Evolutionary conservation across 2,888 invertebrate species (phyloP).

Genomic region (Nomada hirtipes): DNA sequence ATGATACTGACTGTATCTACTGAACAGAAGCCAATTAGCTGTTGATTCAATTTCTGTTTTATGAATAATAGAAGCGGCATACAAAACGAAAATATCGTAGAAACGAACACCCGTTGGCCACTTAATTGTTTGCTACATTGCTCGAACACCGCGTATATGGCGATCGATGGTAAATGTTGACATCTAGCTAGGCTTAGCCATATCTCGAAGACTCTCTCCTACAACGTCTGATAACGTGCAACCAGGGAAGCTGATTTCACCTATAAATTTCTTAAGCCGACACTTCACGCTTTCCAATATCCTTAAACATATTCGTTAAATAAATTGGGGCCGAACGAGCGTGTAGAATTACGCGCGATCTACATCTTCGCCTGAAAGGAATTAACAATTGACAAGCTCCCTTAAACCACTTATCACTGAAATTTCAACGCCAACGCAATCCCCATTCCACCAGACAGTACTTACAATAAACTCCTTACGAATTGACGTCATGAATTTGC

Average conservation of each 20-base stretch:
- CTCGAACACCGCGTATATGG: too few species aligned
- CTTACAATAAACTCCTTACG: too few species aligned
- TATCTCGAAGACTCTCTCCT: background rate
- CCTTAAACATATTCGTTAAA: background rate
- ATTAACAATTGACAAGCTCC: background rate
- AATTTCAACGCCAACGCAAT: background rate
- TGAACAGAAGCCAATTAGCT: too few species aligned
- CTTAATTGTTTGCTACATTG: too few species aligned
- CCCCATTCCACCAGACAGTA: too few species aligned
- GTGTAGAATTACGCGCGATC: background rate
- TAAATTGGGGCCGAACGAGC: background rate
- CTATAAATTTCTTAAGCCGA: constrained; percentile 12
- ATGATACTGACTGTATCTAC: too few species aligned
- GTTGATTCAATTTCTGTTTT: too few species aligned
- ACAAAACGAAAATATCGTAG: too few species aligned
- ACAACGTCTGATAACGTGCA: background rate
- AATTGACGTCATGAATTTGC: too few species aligned
- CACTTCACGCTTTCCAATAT: constrained; percentile 8
- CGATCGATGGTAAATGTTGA: background rate
- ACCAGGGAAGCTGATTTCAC: background rate
- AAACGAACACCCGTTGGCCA: too few species aligned
- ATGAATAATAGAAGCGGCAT: too few species aligned
- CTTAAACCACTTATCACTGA: too few species aligned
- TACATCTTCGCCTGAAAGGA: background rate
- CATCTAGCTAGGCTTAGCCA: background rate